Evolutionary conservation across 2,797 vertebrate genomes (phyloP).

Genomic region (Lithobates pipiens): DNA sequence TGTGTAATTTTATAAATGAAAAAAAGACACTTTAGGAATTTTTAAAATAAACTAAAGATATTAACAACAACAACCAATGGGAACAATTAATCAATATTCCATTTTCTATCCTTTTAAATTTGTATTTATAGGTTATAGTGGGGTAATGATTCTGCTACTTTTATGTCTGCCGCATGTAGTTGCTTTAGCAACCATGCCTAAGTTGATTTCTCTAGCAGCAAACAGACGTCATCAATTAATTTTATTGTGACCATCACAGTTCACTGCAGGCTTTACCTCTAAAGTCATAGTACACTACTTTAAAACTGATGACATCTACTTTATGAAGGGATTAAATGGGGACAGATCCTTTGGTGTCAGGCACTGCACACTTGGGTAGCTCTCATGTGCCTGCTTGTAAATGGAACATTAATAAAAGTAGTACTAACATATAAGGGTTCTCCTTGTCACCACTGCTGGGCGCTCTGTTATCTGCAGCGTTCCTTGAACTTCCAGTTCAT

Average conservation of each 20-base stretch:
- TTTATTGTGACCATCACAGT: background rate
- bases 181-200: background rate
- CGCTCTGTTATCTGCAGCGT: too few species aligned
- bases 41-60: too few species aligned
- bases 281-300: background rate
- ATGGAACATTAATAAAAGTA: background rate
- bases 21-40: too few species aligned
- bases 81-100: background rate
- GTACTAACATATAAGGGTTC: too few species aligned
- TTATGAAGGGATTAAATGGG: background rate
- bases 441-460: too few species aligned
- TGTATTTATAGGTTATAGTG: background rate
- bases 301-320: background rate
- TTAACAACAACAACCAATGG: too few species aligned
- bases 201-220: background rate
- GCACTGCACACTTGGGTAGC: background rate
- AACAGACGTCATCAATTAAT: background rate
- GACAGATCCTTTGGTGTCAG: background rate
- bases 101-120: background rate
- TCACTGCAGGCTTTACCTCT: background rate
- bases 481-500: too few species aligned
- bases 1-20: too few species aligned
- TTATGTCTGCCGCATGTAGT: background rate
- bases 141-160: background rate
- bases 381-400: background rate